Percentiles rank a stretch among this genome's conserved stretches.
Evolutionary conservation across 2,797 vertebrate species (phyloP).

Genomic region (Sebastes taczanowskii): DNA sequence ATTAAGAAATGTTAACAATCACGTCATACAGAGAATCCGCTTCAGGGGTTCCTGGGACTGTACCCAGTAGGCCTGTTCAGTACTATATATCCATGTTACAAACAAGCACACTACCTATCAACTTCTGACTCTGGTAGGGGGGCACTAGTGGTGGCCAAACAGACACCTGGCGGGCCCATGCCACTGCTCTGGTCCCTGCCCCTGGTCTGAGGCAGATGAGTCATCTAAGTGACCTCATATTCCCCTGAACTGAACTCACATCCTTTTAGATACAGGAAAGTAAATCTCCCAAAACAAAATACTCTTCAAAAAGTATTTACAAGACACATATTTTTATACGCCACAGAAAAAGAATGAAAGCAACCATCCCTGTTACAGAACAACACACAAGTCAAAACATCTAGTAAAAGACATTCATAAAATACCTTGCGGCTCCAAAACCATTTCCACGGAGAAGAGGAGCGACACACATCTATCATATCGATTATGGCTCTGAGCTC

Average conservation of each 20-base stretch:
- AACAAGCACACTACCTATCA: background rate
- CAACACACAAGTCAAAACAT: conserved; percentile 1
- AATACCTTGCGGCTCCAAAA: background rate
- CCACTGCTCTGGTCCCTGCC: background rate
- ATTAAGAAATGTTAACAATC: background rate
- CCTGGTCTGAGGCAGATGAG: background rate
- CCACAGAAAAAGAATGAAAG: background rate
- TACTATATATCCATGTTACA: background rate
- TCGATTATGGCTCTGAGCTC: conserved; percentile 39
- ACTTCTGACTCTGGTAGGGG: background rate
- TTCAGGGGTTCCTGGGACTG: too few species aligned
- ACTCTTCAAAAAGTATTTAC: background rate
- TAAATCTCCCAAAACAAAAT: background rate
- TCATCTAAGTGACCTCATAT: background rate
- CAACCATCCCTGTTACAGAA: background rate
- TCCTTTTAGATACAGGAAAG: background rate
- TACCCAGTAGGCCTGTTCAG: background rate
- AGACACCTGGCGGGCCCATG: background rate
- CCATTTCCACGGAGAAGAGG: background rate
- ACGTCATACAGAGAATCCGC: background rate
- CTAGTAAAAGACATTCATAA: background rate
- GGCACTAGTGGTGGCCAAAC: too few species aligned
- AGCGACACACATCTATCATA: conserved; percentile 41
- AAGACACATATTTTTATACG: background rate
- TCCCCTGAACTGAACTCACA: background rate